These are phyloP conservation scores for Odontocolon sp. DNA, from an alignment of 2,888 invertebrate genomes.

Conservation along the genomic window DNA sequence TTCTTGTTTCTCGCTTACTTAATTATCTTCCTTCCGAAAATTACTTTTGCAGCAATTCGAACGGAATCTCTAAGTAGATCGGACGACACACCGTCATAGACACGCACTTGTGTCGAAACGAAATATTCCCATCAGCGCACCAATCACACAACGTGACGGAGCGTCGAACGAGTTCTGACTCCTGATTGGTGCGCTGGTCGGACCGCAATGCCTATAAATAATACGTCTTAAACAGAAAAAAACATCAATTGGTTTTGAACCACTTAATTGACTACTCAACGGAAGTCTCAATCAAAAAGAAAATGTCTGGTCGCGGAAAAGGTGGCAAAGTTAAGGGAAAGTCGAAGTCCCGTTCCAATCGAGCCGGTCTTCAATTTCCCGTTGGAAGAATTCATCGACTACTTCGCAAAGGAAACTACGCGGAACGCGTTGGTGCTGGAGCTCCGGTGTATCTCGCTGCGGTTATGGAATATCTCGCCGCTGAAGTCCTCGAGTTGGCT, in stretches of 20 bases:
- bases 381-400: constrained; percentile 84
- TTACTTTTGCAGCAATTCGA: too few relatives aligned
- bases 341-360: constrained; percentile 80
- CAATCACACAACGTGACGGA: constrained; percentile 17
- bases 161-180: background rate
- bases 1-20: too few relatives aligned
- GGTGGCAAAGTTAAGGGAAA: constrained; percentile 68
- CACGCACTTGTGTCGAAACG: background rate
- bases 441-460: constrained; percentile 83
- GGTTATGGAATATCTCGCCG: constrained; percentile 86
- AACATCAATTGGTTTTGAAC: background rate
- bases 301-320: constrained; percentile 70
- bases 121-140: constrained; percentile 3
- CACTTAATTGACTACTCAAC: background rate
- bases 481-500: constrained; percentile 87
- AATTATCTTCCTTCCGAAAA: too few relatives aligned
- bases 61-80: too few relatives aligned
- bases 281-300: background rate
- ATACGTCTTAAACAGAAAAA: background rate
- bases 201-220: background rate
- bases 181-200: background rate
- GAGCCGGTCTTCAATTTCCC: constrained; percentile 84
- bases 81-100: too few relatives aligned
- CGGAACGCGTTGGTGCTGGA: constrained; percentile 83
- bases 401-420: constrained; percentile 84